A percentile compares a stretch with the other conserved stretches of the same genome.
Conservation (phyloP, 2,113 vertebrate species). For the Dinomys branickii region DNA sequence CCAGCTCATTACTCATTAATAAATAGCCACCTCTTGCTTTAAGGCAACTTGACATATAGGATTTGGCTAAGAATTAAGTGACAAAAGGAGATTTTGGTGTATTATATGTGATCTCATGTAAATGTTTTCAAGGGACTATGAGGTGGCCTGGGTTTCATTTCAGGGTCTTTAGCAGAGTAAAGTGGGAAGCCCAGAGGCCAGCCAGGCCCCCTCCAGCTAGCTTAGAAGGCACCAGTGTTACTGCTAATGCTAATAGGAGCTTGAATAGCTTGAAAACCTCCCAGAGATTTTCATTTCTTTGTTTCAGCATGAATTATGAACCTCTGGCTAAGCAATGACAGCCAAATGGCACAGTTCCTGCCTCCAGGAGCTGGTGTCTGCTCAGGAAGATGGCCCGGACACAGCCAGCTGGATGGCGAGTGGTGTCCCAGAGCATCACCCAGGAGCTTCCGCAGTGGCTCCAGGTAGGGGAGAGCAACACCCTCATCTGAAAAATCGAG, state of each 20-base stretch:
- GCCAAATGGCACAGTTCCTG: background rate
- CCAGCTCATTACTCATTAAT: conserved; percentile 42
- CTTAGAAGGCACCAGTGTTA: background rate
- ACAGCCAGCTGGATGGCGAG: background rate
- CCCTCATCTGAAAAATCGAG: background rate
- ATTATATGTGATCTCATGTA: background rate
- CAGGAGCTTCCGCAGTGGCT: background rate
- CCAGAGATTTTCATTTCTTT: conserved; percentile 29
- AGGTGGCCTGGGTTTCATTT: background rate
- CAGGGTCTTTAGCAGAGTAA: background rate
- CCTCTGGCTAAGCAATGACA: background rate
- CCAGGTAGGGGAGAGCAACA: background rate
- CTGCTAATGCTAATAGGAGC: background rate
- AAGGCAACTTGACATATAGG: conserved; percentile 16
- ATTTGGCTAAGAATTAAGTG: background rate
- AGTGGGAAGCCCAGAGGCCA: background rate
- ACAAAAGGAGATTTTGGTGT: background rate
- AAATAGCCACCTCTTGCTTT: conserved; percentile 12
- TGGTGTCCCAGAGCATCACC: background rate
- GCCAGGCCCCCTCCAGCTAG: no score
- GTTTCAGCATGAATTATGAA: conserved; percentile 15
- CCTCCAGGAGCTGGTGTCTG: background rate
- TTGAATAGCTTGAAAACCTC: background rate
- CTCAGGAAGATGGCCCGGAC: background rate
- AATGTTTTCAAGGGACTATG: conserved; percentile 2